These are phyloP conservation scores for Erpobdella octoculata DNA, from an alignment of 2,888 invertebrate genomes.

Conservation along the genomic window DNA sequence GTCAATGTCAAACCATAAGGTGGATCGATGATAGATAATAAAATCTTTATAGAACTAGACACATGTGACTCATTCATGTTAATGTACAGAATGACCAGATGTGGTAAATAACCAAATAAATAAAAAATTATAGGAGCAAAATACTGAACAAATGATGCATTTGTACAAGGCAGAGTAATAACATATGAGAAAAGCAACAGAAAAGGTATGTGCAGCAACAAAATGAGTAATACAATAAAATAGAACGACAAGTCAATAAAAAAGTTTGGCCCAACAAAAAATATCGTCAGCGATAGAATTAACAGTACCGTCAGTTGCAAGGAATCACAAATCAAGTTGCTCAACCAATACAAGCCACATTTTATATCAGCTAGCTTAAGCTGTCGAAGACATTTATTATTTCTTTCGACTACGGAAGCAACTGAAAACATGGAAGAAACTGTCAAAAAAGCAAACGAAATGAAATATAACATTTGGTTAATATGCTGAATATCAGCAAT, in stretches of 20 bases:
- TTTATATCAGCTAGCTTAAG: not conserved
- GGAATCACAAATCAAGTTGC: not conserved
- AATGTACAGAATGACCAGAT: not conserved
- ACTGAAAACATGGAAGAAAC: not conserved
- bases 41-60: not conserved
- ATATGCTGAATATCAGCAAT: not conserved
- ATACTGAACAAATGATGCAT: not conserved
- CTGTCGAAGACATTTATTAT: not conserved
- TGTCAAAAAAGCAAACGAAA: not conserved
- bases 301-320: not conserved
- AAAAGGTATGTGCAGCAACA: not conserved
- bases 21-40: not conserved
- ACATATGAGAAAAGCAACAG: not conserved
- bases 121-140: not conserved
- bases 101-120: not conserved
- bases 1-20: not conserved
- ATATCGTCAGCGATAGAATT: not conserved
- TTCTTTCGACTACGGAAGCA: not conserved
- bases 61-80: no score
- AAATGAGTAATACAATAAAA: not conserved
- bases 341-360: not conserved
- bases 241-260: not conserved
- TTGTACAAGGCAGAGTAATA: not conserved
- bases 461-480: slow-evolving; percentile 7
- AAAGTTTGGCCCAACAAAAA: not conserved